A percentile compares a stretch with the other conserved stretches of the same genome.
Evolutionary conservation across 2,888 invertebrate genomes (phyloP).

Genomic region (Tetheella fluctuosa): DNA sequence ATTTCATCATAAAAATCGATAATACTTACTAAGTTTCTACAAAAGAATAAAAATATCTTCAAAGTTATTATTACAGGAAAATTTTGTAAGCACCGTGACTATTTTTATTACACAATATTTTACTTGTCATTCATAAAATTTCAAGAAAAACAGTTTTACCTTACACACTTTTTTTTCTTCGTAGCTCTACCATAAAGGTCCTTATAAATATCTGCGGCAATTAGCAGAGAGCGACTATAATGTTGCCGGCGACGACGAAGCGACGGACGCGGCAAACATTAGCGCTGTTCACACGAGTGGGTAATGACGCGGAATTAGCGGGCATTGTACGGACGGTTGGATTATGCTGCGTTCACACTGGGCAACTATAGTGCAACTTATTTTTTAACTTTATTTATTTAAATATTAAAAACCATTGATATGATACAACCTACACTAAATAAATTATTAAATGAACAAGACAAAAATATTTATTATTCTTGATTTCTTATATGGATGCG

Average conservation of each 20-base stretch:
- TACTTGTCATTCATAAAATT: too few relatives aligned
- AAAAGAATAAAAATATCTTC: too few relatives aligned
- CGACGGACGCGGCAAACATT: conserved; percentile 55
- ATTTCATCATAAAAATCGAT: too few relatives aligned
- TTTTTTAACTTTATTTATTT: background rate
- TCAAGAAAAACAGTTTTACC: too few relatives aligned
- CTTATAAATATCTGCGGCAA: conserved; percentile 39
- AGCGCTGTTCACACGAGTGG: conserved; percentile 56
- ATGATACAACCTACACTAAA: too few relatives aligned
- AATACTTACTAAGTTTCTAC: too few relatives aligned
- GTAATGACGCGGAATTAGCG: conserved; percentile 66
- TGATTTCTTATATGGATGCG: too few relatives aligned
- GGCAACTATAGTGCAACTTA: conserved; percentile 3
- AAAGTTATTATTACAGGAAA: too few relatives aligned
- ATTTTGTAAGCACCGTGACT: too few relatives aligned
- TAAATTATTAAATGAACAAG: too few relatives aligned
- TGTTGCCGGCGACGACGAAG: conserved; percentile 24
- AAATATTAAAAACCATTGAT: background rate
- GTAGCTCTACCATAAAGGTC: conserved; percentile 22
- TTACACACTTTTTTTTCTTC: background rate
- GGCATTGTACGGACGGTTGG: conserved; percentile 39
- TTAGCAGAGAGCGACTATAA: conserved; percentile 29
- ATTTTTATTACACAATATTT: too few relatives aligned
- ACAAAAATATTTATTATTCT: too few relatives aligned
- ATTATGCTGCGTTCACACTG: conserved; percentile 6